Base-by-base conservation (phyloP, 2,797 vertebrate species). In the Sphenodon punctatus region DNA sequence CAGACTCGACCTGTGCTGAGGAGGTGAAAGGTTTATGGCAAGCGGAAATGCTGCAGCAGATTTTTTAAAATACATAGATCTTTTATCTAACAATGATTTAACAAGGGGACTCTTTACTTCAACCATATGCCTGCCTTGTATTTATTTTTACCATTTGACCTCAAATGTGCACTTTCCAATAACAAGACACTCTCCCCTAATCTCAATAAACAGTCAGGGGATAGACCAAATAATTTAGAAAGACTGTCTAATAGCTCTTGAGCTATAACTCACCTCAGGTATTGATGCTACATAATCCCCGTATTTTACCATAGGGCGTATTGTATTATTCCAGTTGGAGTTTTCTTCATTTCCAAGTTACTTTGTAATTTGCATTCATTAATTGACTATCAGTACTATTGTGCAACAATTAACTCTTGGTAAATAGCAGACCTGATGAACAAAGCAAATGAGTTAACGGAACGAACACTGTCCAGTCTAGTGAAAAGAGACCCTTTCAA, bases 341-440 rank as follows among this genome's bases (percentile, higher is more conserved):
- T 88, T 88, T 72, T 79, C 19, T 48, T 45, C 3, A 1, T 1
- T 66, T 79, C 71, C 75, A 19, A 69, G 7, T 39, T 75, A 19
- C 27, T 58, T 8, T 46, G 10, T 65, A 67, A 73, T 78, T 82
- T 55, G 10, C 46, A 36, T 79, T 79, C 1, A 38, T 55, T 80
- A 76, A 36, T 36, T 46, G 77, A 38, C 10, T 46, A 75, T 71
- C 64, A 7, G 10, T 78, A 65, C 70, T 74, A 76, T 23, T 60
- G 16, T 34, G 19, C 80, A 68, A 75, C 63, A 67, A 48, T 86
- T 82, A 83, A 48, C 46, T 86, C 56, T 77, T 41, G 42, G 63
- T 78, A 89, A 86, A 75, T 38, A 82, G 30, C 16, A 79, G 70
- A 80, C 71, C 58, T 38, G 15, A 82, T 61, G 13, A 75, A 80